These are phyloP conservation scores for Micromys minutus DNA, from an alignment of 2,113 vertebrate genomes.

Conservation along the genomic window DNA sequence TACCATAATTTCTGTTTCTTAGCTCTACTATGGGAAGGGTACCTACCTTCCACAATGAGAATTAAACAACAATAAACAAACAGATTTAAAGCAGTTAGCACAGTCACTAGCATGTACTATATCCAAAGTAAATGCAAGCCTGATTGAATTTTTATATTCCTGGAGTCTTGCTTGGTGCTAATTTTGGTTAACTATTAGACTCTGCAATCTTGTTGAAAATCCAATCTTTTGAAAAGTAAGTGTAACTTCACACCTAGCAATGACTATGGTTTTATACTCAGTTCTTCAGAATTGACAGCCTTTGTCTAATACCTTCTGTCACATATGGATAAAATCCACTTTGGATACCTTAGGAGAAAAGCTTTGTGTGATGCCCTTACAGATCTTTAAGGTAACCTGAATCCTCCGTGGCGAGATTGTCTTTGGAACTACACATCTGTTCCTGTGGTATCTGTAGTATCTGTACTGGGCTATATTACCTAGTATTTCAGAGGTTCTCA, in stretches of 20 bases:
- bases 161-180: conserved; percentile 25
- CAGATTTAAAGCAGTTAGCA: conserved; percentile 26
- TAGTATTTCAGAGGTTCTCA: conserved; percentile 23
- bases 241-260: neutral
- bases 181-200: neutral
- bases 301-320: neutral
- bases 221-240: neutral
- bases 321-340: neutral
- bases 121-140: neutral
- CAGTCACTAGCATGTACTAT: neutral
- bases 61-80: conserved; percentile 18
- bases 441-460: neutral
- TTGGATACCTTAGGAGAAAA: conserved; percentile 2
- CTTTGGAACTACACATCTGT: neutral
- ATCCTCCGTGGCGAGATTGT: neutral
- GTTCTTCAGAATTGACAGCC: neutral
- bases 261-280: neutral
- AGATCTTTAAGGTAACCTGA: conserved; percentile 31
- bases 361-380: neutral
- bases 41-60: neutral
- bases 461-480: neutral
- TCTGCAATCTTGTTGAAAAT: conserved; percentile 48
- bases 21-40: conserved; percentile 26
- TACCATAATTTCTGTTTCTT: conserved; percentile 30
- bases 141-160: conserved; percentile 40